Evolutionary conservation across 1,140 invertebrate genomes (phyloP).

Genomic region (Brachionus asplanchnoidis): DNA sequence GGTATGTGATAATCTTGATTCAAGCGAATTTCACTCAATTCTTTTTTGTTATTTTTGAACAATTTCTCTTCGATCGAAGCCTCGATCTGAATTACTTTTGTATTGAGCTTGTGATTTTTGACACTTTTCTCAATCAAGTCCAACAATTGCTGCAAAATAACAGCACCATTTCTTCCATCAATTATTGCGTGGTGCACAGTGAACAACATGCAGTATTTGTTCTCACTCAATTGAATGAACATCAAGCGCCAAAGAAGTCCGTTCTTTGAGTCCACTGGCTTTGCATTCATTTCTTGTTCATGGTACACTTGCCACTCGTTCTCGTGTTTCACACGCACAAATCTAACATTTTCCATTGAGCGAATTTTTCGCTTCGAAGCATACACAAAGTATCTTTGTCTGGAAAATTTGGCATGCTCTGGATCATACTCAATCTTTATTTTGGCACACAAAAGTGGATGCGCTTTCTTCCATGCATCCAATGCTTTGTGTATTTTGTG

Average conservation of each 20-base stretch:
- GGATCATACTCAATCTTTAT: not conserved
- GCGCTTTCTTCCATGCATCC: not conserved
- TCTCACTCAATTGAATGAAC: not conserved
- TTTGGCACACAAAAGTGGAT: slow-evolving; percentile 18
- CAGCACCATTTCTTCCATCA: not conserved
- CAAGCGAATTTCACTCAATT: not conserved
- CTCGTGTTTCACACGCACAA: not conserved
- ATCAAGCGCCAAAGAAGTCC: not conserved
- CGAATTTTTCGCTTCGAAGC: not conserved
- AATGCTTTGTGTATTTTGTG: not conserved
- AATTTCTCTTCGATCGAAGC: slow-evolving; percentile 3
- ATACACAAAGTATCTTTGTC: slow-evolving; percentile 12
- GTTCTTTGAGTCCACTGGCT: not conserved
- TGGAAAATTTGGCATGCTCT: not conserved
- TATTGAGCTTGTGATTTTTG: not conserved
- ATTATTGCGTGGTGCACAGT: slow-evolving; percentile 2
- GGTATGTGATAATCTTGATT: slow-evolving; percentile 1
- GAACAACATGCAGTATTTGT: not conserved
- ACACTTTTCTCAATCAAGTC: not conserved
- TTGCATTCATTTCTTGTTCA: not conserved
- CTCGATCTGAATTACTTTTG: not conserved
- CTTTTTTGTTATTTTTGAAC: not conserved
- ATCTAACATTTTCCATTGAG: not conserved
- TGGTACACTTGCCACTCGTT: not conserved
- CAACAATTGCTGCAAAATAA: slow-evolving; percentile 17